Evolutionary conservation across 1,140 invertebrate species (phyloP), one percentile per base, ranked within the genome.

Genomic region (Brevipalpus yothersi): DNA sequence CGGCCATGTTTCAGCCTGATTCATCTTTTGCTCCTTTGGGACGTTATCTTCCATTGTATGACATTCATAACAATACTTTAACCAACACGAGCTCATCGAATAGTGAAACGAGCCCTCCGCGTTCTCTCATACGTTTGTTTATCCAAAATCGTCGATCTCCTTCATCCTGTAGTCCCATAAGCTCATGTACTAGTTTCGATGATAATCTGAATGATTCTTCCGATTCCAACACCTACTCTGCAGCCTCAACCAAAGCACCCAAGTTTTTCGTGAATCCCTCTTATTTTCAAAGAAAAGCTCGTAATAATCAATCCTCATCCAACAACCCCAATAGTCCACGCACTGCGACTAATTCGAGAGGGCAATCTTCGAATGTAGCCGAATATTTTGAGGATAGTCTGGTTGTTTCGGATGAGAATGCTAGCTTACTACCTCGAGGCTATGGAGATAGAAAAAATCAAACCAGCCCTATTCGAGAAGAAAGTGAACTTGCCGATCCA

Each of bases 81-180:
- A 70, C 72, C 15, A 61, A 65, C n/a, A 58, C 67, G 63, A 69
- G 70, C 41, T 74, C 72, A 10, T 66, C 66, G 76, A 55, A 55
- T 40, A 76, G 70, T 76, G 58, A 58, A 23, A n/a, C 31, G 11
- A 58, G 47, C 49, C 43, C 57, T 19, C 61, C 61, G 7, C 42
- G 61, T 13, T 67, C 81, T 70, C 75, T 89, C 64, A 82, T 89
- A 11, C 83, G 83, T 70, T 71, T 87, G 51, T 89, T 87, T 67
- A 87, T 89, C 75, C 85, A 86, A 70, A 84, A 88, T 41, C 53
- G 40, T 11, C 15, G 15, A 13, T 55, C 53, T n/a, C 53, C 53
- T 12, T 19, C 53, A 8, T 40, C 53, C 15, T 13, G 19, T 41
- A 41, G 53, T 13, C 23, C 23, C 10, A 8, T 15, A 15, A 19